Evolutionary conservation across 2,888 invertebrate species (phyloP).

Genomic region (Drosophila fulvimacula): DNA sequence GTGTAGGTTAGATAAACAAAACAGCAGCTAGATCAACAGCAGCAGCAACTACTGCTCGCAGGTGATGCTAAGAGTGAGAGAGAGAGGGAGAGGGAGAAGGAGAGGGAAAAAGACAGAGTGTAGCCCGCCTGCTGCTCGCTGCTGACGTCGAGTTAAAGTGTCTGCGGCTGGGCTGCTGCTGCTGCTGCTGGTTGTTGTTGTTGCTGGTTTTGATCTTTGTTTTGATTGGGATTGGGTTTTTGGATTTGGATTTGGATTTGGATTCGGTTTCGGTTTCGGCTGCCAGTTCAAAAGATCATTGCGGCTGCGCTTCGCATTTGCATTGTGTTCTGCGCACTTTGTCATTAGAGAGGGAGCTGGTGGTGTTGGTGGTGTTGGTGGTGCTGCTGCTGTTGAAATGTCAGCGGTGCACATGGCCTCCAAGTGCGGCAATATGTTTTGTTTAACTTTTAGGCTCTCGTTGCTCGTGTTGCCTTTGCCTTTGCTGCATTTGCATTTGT

Average conservation of each 20-base stretch:
- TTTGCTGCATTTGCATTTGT: conserved; percentile 54
- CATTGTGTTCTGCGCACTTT: conserved; percentile 53
- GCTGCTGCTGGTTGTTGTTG: conserved; percentile 12
- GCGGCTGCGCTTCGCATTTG: conserved; percentile 47
- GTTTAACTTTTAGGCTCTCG: conserved; percentile 70
- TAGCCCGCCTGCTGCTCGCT: conserved; percentile 54
- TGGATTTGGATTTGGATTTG: conserved; percentile 13
- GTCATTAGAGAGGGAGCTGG: conserved; percentile 50
- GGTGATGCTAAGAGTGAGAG: conserved; percentile 50
- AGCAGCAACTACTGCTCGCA: conserved; percentile 31
- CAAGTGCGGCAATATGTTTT: conserved; percentile 78
- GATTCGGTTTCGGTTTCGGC: conserved; percentile 31
- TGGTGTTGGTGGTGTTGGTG: background rate
- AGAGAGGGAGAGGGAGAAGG: background rate
- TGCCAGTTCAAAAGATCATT: conserved; percentile 64
- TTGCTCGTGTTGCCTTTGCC: conserved; percentile 26
- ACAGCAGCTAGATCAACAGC: conserved; percentile 37
- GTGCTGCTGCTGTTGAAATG: conserved; percentile 70
- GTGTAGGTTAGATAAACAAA: conserved; percentile 64
- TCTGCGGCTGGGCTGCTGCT: conserved; percentile 28
- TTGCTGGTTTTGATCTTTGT: conserved; percentile 70
- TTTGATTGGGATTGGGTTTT: conserved; percentile 62
- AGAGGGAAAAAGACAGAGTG: conserved; percentile 7
- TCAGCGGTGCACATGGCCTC: conserved; percentile 75
- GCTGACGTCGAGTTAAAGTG: conserved; percentile 49